These are phyloP conservation scores for Chaetoderma sp. DNA, from an alignment of 2,888 invertebrate species.

Conservation along the genomic window DNA sequence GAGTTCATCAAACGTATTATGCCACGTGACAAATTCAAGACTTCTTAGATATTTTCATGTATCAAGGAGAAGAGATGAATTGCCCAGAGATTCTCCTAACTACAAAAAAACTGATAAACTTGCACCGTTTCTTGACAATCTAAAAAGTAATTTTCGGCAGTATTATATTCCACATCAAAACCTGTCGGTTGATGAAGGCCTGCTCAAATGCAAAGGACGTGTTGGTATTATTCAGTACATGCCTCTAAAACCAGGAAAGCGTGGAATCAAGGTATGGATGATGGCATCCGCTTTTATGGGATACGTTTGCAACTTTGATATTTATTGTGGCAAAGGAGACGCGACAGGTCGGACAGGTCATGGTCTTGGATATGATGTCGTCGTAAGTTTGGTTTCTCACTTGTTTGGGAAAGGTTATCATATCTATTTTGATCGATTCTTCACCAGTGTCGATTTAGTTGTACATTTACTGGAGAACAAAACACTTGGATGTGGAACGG, in stretches of 20 bases:
- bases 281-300: neutral
- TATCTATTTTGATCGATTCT: neutral
- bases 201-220: neutral
- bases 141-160: neutral
- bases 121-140: neutral
- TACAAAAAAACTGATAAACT: neutral
- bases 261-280: neutral
- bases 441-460: neutral
- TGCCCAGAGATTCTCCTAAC: no score
- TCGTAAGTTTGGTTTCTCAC: neutral
- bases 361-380: neutral
- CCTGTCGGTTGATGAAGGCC: neutral
- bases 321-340: neutral
- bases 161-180: neutral
- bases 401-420: neutral
- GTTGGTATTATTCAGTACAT: neutral
- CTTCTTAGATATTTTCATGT: no score
- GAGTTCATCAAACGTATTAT: no score
- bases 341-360: no score
- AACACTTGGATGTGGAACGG: neutral
- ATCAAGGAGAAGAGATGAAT: no score
- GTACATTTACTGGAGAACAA: neutral
- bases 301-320: neutral
- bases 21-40: no score
- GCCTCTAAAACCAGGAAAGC: neutral